These are phyloP conservation scores for Sycophaga agraensis DNA, from an alignment of 1,140 invertebrate genomes.

Conservation along the genomic window DNA sequence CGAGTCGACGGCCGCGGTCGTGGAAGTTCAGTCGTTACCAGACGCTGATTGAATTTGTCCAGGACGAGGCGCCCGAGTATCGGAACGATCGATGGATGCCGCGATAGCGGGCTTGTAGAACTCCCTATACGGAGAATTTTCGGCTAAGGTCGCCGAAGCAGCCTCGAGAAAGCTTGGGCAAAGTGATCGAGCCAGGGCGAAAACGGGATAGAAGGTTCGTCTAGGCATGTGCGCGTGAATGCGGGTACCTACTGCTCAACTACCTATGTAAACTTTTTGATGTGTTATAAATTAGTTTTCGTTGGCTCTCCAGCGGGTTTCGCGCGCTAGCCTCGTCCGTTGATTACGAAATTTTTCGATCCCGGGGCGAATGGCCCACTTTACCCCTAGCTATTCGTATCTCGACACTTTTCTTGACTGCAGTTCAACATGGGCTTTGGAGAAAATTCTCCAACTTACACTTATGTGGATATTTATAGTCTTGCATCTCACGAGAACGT, in stretches of 20 bases:
- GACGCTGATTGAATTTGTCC: not conserved
- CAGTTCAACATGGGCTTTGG: not conserved
- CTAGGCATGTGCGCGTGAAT: not conserved
- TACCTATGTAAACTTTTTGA: no score
- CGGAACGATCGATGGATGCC: conserved; percentile 15
- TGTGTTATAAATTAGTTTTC: conserved; percentile 2
- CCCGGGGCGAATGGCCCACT: not conserved
- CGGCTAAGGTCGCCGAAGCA: no score
- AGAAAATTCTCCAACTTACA: not conserved
- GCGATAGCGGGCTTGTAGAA: not conserved
- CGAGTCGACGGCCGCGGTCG: not conserved
- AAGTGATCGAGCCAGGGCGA: not conserved
- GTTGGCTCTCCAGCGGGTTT: not conserved
- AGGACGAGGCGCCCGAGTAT: not conserved
- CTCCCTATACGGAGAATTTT: not conserved
- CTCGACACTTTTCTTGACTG: not conserved
- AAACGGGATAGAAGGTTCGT: conserved; percentile 5
- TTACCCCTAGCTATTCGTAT: not conserved
- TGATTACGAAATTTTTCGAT: conserved; percentile 6
- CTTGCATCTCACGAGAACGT: not conserved
- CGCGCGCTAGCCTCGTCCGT: not conserved
- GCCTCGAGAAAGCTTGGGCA: no score
- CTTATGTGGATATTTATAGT: not conserved
- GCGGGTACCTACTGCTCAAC: no score
- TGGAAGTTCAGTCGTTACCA: not conserved